A percentile compares a stretch with the other conserved stretches of the same genome.
phyloP scores from a whole-genome alignment of 2,888 invertebrate genomes.

The Lycophotia porphyrea region DNA sequence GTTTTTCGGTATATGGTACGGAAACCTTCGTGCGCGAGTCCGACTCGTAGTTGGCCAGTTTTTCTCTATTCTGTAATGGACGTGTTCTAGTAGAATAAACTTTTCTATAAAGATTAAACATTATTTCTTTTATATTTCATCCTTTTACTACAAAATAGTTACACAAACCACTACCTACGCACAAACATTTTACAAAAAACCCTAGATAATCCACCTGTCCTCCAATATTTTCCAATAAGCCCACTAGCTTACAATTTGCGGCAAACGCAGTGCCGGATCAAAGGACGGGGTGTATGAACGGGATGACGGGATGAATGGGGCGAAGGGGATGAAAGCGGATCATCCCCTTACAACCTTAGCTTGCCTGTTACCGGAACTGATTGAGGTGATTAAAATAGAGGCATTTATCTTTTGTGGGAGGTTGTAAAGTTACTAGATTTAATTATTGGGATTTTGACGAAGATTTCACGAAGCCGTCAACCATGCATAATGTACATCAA shows the following conservation, averaged over 20 bases:
- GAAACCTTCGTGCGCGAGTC: no score
- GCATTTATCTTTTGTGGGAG: constrained; percentile 32
- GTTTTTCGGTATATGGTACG: no score
- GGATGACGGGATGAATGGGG: constrained; percentile 38
- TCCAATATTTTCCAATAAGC: constrained; percentile 56
- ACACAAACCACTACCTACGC: background rate
- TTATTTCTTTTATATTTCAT: no score
- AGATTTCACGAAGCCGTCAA: no score
- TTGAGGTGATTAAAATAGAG: constrained; percentile 54
- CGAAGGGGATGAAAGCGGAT: constrained; percentile 55
- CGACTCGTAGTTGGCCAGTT: no score
- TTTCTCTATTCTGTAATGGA: no score
- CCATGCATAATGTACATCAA: no score
- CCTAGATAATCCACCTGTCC: constrained; percentile 22
- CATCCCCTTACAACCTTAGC: constrained; percentile 60
- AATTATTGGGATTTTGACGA: background rate
- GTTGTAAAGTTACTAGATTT: constrained; percentile 29
- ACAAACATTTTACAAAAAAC: constrained; percentile 13
- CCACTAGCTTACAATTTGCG: constrained; percentile 59
- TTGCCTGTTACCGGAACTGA: constrained; percentile 43
- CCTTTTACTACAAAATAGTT: background rate
- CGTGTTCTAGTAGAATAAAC: no score
- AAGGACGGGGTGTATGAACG: constrained; percentile 42
- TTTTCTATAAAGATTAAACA: no score
- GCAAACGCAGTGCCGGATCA: constrained; percentile 51